phyloP scores from a whole-genome alignment of 2,113 vertebrate genomes.

The Chaenogobius annularis region DNA sequence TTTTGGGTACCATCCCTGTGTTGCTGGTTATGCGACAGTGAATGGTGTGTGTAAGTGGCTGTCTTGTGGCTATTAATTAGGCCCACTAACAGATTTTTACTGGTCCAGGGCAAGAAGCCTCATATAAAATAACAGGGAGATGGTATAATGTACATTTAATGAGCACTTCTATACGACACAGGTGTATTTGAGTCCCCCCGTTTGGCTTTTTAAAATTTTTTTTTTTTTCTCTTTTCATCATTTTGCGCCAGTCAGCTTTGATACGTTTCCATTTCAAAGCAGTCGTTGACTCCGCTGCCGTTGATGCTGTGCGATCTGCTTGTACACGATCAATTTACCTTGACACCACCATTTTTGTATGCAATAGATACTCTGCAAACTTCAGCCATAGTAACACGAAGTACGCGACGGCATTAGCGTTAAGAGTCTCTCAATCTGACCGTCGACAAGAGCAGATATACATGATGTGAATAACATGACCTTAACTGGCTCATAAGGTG shows the following conservation, averaged over 20 bases:
- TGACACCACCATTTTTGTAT: constrained; percentile 16
- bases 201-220: too few species aligned
- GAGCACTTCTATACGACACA: not conserved
- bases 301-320: constrained; percentile 31
- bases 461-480: constrained; percentile 31
- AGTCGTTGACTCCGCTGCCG: constrained; percentile 16
- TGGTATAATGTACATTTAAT: not conserved
- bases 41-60: not conserved
- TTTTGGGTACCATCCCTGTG: not conserved
- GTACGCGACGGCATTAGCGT: constrained; percentile 11
- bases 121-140: too few species aligned
- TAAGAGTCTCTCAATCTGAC: constrained; percentile 36
- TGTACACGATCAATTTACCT: constrained; percentile 20
- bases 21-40: not conserved
- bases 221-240: too few species aligned
- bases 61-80: not conserved
- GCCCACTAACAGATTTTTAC: too few species aligned
- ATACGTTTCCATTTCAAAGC: not conserved
- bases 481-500: constrained; percentile 21
- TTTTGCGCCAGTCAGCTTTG: not conserved
- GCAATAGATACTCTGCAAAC: constrained; percentile 16
- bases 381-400: constrained; percentile 6
- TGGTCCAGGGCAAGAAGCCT: too few species aligned
- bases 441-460: constrained; percentile 23
- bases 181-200: not conserved